A percentile compares a stretch with the other conserved stretches of the same genome.
Evolutionary conservation across 2,113 vertebrate species (phyloP).

Genomic region (Patagioenas fasciata): DNA sequence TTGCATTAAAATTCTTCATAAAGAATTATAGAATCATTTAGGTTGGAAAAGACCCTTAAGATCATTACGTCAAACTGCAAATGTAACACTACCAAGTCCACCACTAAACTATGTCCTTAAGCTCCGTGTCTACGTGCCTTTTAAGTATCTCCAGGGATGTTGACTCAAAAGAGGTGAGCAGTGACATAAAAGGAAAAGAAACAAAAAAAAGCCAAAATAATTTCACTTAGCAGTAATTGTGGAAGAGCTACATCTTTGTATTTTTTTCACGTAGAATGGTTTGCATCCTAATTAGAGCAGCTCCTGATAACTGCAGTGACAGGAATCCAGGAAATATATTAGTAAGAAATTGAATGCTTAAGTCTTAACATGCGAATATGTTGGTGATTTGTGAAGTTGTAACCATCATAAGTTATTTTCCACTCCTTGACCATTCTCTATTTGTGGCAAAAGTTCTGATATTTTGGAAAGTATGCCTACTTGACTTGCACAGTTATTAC

Average conservation of each 20-base stretch:
- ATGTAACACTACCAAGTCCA: not conserved
- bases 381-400: not conserved
- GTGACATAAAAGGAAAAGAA: not conserved
- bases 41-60: not conserved
- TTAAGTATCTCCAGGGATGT: not conserved
- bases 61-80: not conserved
- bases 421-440: not conserved
- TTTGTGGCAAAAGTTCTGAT: not conserved
- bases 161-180: not conserved
- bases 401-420: not conserved
- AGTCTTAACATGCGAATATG: not conserved
- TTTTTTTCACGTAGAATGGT: not conserved
- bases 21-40: not conserved
- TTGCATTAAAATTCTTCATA: not conserved
- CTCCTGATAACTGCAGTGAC: not conserved
- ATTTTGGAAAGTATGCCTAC: not conserved
- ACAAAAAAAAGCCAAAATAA: not conserved
- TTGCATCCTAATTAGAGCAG: not conserved
- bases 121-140: accelerated
- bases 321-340: not conserved
- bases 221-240: not conserved
- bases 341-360: not conserved
- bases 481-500: not conserved
- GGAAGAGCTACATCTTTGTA: not conserved
- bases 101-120: not conserved